These are phyloP conservation scores for Brachionus calyciflorus DNA, from an alignment of 1,140 invertebrate genomes.

Conservation along the genomic window DNA sequence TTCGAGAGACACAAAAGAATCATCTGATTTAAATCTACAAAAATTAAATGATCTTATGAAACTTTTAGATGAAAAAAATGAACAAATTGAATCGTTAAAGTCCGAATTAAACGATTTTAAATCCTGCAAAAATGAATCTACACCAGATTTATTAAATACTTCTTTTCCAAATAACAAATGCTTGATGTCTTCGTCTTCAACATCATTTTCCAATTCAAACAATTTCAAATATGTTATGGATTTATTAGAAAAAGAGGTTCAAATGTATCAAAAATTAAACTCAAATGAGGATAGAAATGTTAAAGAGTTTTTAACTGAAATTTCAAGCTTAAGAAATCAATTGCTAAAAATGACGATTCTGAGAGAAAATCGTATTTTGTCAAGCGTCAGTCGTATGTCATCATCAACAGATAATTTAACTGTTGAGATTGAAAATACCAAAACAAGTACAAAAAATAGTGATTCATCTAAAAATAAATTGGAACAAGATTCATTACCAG, in stretches of 20 bases:
- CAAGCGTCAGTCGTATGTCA: neutral
- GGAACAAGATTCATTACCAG: neutral
- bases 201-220: neutral
- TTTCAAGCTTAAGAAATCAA: neutral
- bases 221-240: neutral
- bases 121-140: neutral
- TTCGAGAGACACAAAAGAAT: neutral
- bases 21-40: neutral
- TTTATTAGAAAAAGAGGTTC: conserved; percentile 13
- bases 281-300: neutral
- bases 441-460: neutral
- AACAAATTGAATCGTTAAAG: conserved; percentile 19
- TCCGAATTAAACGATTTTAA: conserved; percentile 1
- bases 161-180: neutral
- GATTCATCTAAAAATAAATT: neutral
- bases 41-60: neutral
- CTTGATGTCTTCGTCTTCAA: neutral
- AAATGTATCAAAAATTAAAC: conserved; percentile 26
- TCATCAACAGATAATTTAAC: conserved; percentile 8
- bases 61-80: neutral
- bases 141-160: neutral
- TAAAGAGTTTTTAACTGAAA: neutral
- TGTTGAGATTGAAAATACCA: neutral
- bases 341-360: conserved; percentile 10
- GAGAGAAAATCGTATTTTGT: neutral